These are phyloP conservation scores for Procapra przewalskii DNA, from an alignment of 2,113 vertebrate genomes.

Conservation along the genomic window DNA sequence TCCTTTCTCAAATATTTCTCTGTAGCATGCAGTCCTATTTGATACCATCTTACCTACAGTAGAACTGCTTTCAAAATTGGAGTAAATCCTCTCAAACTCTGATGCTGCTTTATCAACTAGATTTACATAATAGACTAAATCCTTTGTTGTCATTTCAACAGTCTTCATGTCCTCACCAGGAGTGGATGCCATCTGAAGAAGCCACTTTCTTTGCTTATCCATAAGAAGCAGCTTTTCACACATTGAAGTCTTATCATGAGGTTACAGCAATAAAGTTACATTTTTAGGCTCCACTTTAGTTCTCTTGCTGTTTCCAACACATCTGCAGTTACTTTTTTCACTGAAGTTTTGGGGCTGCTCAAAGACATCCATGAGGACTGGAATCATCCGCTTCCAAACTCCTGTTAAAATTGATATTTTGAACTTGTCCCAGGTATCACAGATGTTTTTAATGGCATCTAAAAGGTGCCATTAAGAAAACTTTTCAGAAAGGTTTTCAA, in stretches of 20 bases:
- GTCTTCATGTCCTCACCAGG: neutral
- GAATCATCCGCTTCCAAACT: neutral
- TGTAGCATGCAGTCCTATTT: neutral
- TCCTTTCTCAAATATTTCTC: neutral
- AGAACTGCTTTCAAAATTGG: neutral
- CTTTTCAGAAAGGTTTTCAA: neutral
- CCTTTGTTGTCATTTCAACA: neutral
- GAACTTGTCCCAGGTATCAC: neutral
- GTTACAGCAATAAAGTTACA: neutral
- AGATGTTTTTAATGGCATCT: neutral
- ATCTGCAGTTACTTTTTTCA: neutral
- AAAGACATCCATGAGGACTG: neutral
- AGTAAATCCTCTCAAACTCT: neutral
- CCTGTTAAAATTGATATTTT: neutral
- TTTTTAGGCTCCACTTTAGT: neutral
- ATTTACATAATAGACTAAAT: neutral
- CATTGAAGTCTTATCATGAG: neutral
- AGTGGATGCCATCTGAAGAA: neutral
- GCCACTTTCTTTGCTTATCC: neutral
- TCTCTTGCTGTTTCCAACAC: neutral
- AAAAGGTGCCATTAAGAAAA: neutral
- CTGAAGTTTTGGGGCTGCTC: neutral
- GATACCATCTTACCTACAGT: neutral
- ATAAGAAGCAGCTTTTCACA: neutral
- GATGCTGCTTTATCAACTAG: neutral